A percentile compares a stretch with the other conserved stretches of the same genome.
Conservation (phyloP, 2,113 vertebrate species). For the Phocoena sinus region DNA sequence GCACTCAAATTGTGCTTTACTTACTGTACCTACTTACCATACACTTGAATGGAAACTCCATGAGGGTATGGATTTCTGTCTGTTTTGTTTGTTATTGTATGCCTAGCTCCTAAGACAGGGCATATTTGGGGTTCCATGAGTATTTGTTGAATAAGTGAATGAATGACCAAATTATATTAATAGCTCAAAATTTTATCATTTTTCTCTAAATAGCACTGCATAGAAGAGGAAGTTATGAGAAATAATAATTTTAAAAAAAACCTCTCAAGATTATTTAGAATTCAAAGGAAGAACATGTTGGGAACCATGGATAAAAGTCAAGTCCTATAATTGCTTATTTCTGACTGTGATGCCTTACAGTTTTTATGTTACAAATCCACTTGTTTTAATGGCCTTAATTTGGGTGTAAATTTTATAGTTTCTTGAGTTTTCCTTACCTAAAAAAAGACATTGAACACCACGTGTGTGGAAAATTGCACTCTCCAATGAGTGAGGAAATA, state of each 20-base stretch:
- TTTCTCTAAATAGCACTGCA: background rate
- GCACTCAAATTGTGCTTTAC: background rate
- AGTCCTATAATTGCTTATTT: background rate
- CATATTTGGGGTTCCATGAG: background rate
- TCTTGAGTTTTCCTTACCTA: constrained; percentile 3
- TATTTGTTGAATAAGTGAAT: background rate
- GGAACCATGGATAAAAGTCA: background rate
- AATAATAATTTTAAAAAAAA: background rate
- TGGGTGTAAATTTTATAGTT: background rate
- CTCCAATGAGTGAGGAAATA: background rate
- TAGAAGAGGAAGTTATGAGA: background rate
- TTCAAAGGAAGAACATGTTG: background rate
- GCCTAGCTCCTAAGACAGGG: background rate
- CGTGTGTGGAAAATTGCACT: background rate
- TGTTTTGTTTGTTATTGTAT: background rate
- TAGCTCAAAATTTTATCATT: background rate
- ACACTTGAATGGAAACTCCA: background rate
- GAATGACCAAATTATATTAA: background rate
- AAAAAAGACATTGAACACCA: background rate
- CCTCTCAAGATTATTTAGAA: background rate
- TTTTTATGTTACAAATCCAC: background rate
- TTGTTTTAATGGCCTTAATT: constrained; percentile 10
- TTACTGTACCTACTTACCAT: background rate
- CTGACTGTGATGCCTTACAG: background rate
- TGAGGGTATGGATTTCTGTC: background rate